These are phyloP conservation scores for Cistogaster globosa DNA, from an alignment of 2,888 invertebrate genomes.

Conservation along the genomic window DNA sequence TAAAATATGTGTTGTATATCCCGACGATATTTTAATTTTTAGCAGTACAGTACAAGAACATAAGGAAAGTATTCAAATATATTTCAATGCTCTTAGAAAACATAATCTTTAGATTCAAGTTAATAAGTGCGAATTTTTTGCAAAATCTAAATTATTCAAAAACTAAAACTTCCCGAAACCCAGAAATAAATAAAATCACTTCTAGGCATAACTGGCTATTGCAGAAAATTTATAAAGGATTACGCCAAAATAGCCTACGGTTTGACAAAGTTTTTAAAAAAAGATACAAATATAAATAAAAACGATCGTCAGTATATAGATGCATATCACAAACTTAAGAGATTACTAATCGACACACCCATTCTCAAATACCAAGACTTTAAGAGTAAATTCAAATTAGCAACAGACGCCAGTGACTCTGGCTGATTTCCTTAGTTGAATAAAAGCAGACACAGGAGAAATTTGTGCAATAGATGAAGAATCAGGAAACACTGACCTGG, in stretches of 20 bases:
- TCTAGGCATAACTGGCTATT: slow-evolving; percentile 1
- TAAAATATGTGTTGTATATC: too few relatives aligned
- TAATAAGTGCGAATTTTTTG: slow-evolving; percentile 1
- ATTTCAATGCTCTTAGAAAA: slow-evolving; percentile 9
- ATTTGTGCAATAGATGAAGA: too few relatives aligned
- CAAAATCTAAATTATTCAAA: slow-evolving; percentile 7
- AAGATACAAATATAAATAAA: slow-evolving; percentile 2
- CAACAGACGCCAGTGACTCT: neutral
- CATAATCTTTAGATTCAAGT: slow-evolving; percentile 21
- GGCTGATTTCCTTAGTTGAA: slow-evolving; percentile 17
- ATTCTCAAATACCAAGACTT: slow-evolving; percentile 8
- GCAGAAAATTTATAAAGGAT: neutral
- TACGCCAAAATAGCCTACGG: too few relatives aligned
- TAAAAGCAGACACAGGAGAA: slow-evolving; percentile 50
- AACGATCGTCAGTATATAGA: slow-evolving; percentile 2
- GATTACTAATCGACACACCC: slow-evolving; percentile 10
- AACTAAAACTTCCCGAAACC: slow-evolving; percentile 2
- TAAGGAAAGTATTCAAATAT: neutral
- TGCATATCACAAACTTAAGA: slow-evolving; percentile 10
- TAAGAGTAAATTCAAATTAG: slow-evolving; percentile 8
- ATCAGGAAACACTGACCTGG: too few relatives aligned
- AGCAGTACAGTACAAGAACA: slow-evolving; percentile 8
- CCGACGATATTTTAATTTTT: neutral
- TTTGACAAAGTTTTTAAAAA: slow-evolving; percentile 11
- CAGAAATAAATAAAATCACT: slow-evolving; percentile 13